A percentile compares a stretch with the other conserved stretches of the same genome.
These are phyloP conservation scores for Sipha flava DNA, from an alignment of 1,140 invertebrate species.

Conservation along the genomic window DNA sequence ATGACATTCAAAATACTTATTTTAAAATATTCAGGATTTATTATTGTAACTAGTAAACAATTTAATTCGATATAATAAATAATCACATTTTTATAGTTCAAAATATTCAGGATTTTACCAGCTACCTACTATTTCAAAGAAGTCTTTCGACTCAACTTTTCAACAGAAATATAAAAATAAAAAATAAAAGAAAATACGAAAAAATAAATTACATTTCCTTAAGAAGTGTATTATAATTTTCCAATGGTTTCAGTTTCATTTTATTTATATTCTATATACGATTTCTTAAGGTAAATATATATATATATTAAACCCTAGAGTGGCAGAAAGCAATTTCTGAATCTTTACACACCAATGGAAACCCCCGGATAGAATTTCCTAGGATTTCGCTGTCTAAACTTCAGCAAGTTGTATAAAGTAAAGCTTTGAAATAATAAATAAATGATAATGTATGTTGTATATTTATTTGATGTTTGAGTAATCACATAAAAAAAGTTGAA, in stretches of 20 bases:
- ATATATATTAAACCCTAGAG: background rate
- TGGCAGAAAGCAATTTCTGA: background rate
- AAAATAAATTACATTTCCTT: no score
- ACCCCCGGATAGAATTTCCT: background rate
- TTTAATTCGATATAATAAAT: no score
- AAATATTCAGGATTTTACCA: no score
- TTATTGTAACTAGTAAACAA: no score
- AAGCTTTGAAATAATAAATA: background rate
- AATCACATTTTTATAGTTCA: no score
- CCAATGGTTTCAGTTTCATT: background rate
- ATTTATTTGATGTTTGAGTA: background rate
- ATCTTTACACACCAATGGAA: background rate
- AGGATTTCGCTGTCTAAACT: background rate
- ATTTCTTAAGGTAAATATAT: background rate
- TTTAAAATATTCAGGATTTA: no score
- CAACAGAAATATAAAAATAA: no score
- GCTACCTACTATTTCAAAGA: no score
- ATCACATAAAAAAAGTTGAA: background rate
- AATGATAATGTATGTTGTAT: background rate
- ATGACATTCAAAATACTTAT: no score
- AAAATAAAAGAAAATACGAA: no score
- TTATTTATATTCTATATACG: background rate
- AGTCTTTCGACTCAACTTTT: no score
- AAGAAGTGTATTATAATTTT: no score
- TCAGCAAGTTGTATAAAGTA: background rate